Evolutionary conservation across 1,140 invertebrate species (phyloP).

Genomic region (Drosophila ohnishii): DNA sequence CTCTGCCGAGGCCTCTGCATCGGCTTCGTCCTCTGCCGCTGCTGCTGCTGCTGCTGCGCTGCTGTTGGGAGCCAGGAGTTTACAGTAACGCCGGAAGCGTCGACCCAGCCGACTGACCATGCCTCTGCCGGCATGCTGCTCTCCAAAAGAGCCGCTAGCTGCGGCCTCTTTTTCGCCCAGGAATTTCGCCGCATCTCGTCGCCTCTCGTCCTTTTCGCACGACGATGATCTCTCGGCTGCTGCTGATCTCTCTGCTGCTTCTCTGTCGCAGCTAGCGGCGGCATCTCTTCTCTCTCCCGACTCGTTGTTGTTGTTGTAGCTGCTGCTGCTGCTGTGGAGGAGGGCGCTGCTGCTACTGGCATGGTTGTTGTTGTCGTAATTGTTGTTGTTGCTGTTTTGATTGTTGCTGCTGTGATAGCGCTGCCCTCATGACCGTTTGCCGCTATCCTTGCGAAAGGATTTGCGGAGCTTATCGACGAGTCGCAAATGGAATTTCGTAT

Average conservation of each 20-base stretch:
- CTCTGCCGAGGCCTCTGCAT: conserved; percentile 15
- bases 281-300: conserved; percentile 13
- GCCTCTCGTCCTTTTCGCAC: neutral
- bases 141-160: neutral
- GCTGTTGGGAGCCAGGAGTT: conserved; percentile 7
- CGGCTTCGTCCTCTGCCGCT: conserved; percentile 17
- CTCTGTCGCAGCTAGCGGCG: neutral
- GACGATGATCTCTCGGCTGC: conserved; percentile 1
- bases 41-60: neutral
- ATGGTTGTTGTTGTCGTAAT: conserved; percentile 36
- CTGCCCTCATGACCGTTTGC: conserved; percentile 83
- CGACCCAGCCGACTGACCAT: conserved; percentile 58
- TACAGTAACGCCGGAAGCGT: conserved; percentile 58
- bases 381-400: conserved; percentile 28
- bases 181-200: neutral
- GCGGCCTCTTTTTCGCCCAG: neutral
- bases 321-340: conserved; percentile 1
- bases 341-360: conserved; percentile 16
- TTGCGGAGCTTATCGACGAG: conserved; percentile 92
- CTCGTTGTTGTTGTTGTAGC: conserved; percentile 33
- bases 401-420: conserved; percentile 27
- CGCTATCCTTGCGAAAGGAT: conserved; percentile 87
- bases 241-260: neutral
- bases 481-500: conserved; percentile 93
- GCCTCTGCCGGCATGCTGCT: conserved; percentile 11